A percentile compares a stretch with the other conserved stretches of the same genome.
Conservation (phyloP, 2,113 vertebrate species). For the Ammospiza nelsoni region DNA sequence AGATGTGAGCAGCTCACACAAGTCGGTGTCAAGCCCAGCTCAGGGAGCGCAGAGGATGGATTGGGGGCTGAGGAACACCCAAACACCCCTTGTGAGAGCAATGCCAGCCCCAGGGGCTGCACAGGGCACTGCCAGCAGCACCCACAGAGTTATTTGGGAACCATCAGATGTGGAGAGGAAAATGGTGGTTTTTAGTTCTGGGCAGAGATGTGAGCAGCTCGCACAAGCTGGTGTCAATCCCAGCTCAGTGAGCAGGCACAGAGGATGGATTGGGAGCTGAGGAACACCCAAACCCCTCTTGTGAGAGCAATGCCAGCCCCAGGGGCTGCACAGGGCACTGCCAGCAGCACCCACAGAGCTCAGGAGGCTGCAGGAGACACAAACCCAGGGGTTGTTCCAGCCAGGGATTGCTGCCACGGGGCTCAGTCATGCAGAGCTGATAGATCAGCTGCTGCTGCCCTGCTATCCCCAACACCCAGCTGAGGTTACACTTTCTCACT, state of each 20-base stretch:
- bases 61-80: constrained; percentile 7
- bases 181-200: too few species aligned
- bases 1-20: neutral
- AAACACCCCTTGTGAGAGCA: neutral
- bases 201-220: too few species aligned
- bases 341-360: neutral
- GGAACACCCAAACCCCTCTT: constrained; percentile 32
- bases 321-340: neutral
- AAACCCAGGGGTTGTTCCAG: neutral
- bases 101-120: neutral
- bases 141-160: neutral
- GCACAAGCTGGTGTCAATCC: too few species aligned
- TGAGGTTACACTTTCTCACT: constrained; percentile 62
- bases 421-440: constrained; percentile 70
- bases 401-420: constrained; percentile 36
- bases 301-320: neutral
- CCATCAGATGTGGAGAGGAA: too few species aligned
- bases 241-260: too few species aligned
- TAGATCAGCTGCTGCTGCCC: constrained; percentile 57
- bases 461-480: neutral
- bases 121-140: constrained; percentile 10
- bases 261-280: neutral
- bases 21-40: neutral
- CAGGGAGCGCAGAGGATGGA: neutral
- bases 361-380: neutral